These are phyloP conservation scores for Gavialis gangeticus DNA, from an alignment of 2,113 vertebrate species.

Conservation along the genomic window DNA sequence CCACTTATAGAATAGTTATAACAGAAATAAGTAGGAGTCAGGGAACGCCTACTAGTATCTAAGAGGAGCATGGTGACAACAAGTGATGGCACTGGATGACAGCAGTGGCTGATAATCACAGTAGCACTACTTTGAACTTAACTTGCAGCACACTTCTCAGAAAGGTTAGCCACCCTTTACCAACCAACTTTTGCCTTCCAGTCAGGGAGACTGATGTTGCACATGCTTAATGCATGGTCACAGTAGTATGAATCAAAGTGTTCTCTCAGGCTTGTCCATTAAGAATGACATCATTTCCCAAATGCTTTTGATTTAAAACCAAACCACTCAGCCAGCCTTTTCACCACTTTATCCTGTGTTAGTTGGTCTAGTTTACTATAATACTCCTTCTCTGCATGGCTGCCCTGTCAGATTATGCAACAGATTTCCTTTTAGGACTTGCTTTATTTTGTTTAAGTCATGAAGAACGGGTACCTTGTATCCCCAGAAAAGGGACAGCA, in stretches of 20 bases:
- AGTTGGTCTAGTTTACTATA: conserved; percentile 18
- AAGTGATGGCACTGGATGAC: too few relatives aligned
- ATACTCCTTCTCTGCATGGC: neutral
- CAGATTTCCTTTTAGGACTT: conserved; percentile 4
- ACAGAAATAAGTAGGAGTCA: neutral
- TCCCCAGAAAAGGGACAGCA: too few relatives aligned
- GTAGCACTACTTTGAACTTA: too few relatives aligned
- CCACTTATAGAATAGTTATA: neutral
- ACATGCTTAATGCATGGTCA: neutral
- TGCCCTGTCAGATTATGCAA: conserved; percentile 53
- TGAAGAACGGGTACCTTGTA: too few relatives aligned
- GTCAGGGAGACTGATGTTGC: neutral
- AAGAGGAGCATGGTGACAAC: fast-evolving
- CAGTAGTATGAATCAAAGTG: neutral
- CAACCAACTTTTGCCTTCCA: neutral
- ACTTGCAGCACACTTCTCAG: too few relatives aligned
- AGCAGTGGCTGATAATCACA: too few relatives aligned
- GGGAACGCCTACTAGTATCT: neutral
- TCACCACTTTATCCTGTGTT: conserved; percentile 15
- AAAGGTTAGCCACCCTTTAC: too few relatives aligned
- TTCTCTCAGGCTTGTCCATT: conserved; percentile 33
- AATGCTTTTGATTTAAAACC: neutral
- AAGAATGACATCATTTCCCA: conserved; percentile 41
- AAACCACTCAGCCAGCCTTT: neutral
- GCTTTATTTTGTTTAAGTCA: neutral